A percentile compares a stretch with the other conserved stretches of the same genome.
These are phyloP conservation scores for Enteromius viviparus DNA, from an alignment of 2,797 vertebrate species.

Conservation along the genomic window DNA sequence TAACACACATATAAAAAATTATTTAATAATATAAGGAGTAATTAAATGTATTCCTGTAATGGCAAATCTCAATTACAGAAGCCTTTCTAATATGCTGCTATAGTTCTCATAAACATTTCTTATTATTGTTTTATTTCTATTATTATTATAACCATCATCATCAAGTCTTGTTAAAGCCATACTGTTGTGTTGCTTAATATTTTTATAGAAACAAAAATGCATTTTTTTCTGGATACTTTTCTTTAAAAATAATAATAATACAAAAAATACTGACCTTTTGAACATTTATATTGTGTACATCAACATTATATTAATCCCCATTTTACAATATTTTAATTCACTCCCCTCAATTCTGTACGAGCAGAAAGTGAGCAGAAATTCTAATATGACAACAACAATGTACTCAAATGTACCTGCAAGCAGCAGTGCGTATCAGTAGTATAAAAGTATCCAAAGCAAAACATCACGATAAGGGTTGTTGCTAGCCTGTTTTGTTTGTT, in stretches of 20 bases:
- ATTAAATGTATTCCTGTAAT: not conserved
- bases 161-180: not conserved
- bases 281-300: not conserved
- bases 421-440: not conserved
- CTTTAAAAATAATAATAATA: not conserved
- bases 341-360: not conserved
- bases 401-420: not conserved
- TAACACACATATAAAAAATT: too few species aligned
- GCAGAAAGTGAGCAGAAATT: not conserved
- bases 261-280: not conserved
- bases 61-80: not conserved
- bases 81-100: not conserved
- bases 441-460: not conserved
- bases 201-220: not conserved
- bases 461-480: not conserved
- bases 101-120: not conserved
- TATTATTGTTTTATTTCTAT: not conserved
- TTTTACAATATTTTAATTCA: not conserved
- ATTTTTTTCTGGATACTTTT: not conserved
- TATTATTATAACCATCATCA: too few species aligned
- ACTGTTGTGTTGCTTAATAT: not conserved
- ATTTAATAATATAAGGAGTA: too few species aligned
- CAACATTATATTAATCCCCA: not conserved
- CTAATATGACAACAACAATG: not conserved
- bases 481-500: slow-evolving; percentile 25